These are phyloP conservation scores for Heliornis fulica DNA, from an alignment of 2,113 vertebrate genomes.

Conservation along the genomic window DNA sequence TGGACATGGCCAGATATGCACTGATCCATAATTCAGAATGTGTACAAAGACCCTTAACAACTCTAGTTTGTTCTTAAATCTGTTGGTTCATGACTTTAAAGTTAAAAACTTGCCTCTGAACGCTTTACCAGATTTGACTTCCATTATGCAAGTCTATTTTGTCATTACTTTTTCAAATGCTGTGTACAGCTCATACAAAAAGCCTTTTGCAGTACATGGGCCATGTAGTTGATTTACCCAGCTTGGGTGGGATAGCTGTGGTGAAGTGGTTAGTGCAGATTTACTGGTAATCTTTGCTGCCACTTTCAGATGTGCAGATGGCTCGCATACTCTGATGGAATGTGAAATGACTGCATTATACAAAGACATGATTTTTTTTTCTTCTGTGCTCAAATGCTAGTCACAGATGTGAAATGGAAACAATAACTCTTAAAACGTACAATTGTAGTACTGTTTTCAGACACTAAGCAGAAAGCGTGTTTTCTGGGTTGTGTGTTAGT, in stretches of 20 bases:
- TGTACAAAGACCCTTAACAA: background rate
- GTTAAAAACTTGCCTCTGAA: background rate
- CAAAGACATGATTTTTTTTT: background rate
- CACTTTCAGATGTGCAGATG: background rate
- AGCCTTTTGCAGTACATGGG: background rate
- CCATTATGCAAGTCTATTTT: background rate
- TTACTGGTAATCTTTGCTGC: background rate
- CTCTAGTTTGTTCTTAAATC: background rate
- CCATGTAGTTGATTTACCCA: background rate
- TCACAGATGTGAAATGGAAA: background rate
- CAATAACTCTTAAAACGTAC: background rate
- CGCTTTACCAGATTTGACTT: background rate
- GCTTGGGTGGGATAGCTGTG: background rate
- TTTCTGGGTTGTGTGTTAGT: background rate
- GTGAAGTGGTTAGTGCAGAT: background rate
- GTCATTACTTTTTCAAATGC: background rate
- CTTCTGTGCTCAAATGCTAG: background rate
- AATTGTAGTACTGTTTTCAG: background rate
- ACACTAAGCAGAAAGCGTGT: background rate
- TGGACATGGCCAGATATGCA: background rate
- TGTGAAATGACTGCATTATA: background rate
- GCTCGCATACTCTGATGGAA: background rate
- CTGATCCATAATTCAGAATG: background rate
- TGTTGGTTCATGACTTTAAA: background rate
- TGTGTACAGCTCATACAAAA: background rate